Conservation (phyloP, 2,113 vertebrate genomes). For the Pipa parva region DNA sequence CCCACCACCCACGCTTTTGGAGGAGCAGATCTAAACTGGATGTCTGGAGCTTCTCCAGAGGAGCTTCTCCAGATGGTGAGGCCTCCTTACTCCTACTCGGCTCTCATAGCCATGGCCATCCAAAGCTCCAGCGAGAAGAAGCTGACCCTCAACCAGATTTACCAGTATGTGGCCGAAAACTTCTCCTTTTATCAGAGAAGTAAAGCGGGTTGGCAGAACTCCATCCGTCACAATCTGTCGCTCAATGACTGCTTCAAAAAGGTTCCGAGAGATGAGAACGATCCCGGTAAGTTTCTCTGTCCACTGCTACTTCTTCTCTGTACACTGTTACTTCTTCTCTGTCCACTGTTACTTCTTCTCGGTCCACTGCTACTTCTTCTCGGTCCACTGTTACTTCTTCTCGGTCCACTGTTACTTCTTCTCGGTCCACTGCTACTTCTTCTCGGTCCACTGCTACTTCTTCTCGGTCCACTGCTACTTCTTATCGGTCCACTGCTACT, state of each 20-base stretch:
- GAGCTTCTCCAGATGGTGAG: conserved; percentile 91
- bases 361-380: no score
- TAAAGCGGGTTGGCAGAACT: conserved; percentile 95
- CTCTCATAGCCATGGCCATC: conserved; percentile 97
- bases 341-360: no score
- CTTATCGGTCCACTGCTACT: no score
- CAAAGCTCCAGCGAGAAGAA: conserved; percentile 90
- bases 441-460: no score
- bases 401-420: no score
- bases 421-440: no score
- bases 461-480: no score
- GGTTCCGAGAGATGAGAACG: conserved; percentile 91
- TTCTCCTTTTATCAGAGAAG: conserved; percentile 96
- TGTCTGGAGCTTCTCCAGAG: conserved; percentile 89
- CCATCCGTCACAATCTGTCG: conserved; percentile 89
- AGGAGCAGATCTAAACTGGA: conserved; percentile 81
- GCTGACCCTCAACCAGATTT: conserved; percentile 93
- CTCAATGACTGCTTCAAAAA: conserved; percentile 94
- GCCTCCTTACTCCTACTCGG: conserved; percentile 94
- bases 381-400: no score
- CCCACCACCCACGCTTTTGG: conserved; percentile 65
- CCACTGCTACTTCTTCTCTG: no score
- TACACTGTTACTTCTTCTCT: no score
- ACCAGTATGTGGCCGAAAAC: conserved; percentile 93
- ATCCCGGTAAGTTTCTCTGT: conserved; percentile 74